These are phyloP conservation scores for Ceuthmochares aereus DNA, from an alignment of 2,113 vertebrate species.

Conservation along the genomic window DNA sequence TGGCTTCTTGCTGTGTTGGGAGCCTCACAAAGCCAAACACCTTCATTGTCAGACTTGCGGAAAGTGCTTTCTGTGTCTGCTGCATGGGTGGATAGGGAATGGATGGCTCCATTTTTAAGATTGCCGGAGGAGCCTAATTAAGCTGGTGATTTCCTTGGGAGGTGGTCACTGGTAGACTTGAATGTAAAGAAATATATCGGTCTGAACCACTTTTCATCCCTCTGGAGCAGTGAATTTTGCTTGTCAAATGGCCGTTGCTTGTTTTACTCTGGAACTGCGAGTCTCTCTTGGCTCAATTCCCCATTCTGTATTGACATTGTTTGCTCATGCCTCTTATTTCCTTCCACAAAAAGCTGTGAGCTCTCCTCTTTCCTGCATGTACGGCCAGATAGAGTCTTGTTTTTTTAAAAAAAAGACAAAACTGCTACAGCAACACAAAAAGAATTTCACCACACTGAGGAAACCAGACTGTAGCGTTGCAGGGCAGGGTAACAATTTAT, in stretches of 20 bases:
- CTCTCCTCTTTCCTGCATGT: not conserved
- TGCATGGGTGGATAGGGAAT: not conserved
- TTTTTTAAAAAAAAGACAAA: not conserved
- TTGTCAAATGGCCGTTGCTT: not conserved
- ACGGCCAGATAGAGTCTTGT: not conserved
- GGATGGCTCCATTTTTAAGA: not conserved
- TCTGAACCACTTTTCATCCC: not conserved
- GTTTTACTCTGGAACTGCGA: not conserved
- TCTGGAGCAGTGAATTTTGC: not conserved
- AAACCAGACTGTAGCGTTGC: not conserved
- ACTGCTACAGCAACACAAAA: not conserved
- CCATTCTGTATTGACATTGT: not conserved
- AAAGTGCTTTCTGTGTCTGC: constrained; percentile 4
- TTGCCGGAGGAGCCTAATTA: not conserved
- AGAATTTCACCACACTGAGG: not conserved
- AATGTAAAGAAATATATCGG: not conserved
- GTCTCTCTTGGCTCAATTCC: not conserved
- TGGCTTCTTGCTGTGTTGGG: constrained; percentile 36
- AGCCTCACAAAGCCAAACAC: constrained; percentile 40
- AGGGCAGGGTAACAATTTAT: not conserved
- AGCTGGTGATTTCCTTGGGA: not conserved
- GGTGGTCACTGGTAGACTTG: not conserved
- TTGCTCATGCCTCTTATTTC: not conserved
- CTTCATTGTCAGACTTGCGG: not conserved
- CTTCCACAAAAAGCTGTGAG: not conserved